These are phyloP conservation scores for Parazoanthus swiftii DNA, from an alignment of 92 coral and sea anemone genomes.

Conservation along the genomic window DNA sequence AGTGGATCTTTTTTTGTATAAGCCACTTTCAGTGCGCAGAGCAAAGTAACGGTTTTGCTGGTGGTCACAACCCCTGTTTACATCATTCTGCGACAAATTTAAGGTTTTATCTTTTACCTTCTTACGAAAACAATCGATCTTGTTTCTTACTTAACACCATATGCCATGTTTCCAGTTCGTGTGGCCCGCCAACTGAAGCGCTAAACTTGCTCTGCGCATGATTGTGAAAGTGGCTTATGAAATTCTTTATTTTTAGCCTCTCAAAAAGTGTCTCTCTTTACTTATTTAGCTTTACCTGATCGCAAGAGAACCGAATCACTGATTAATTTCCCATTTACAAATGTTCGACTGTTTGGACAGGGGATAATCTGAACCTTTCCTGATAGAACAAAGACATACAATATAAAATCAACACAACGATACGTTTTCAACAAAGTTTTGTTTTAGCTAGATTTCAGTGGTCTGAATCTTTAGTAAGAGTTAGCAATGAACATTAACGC, in stretches of 20 bases:
- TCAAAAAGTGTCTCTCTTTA: not conserved
- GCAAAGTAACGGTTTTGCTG: too few relatives aligned
- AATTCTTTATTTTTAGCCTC: not conserved
- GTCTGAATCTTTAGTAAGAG: not conserved
- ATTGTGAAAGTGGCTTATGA: not conserved
- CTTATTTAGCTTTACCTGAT: slow-evolving; percentile 66
- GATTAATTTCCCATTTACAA: slow-evolving; percentile 90
- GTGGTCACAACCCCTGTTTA: too few relatives aligned
- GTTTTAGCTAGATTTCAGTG: not conserved
- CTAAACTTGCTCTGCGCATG: too few relatives aligned
- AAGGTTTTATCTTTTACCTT: too few relatives aligned
- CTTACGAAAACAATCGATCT: too few relatives aligned
- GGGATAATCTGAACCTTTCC: slow-evolving; percentile 85
- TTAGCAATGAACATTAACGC: not conserved
- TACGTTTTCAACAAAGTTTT: not conserved
- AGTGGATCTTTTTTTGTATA: not conserved
- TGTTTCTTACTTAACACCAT: too few relatives aligned
- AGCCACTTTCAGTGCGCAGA: too few relatives aligned
- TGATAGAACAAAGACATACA: slow-evolving; percentile 17
- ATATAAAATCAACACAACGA: not conserved
- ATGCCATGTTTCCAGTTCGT: too few relatives aligned
- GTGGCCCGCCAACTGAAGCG: too few relatives aligned
- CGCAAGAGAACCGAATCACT: slow-evolving; percentile 61
- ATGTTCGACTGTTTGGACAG: slow-evolving; percentile 82
- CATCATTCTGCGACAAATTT: too few relatives aligned